phyloP scores from a whole-genome alignment of 2,888 invertebrate genomes.

The Nephrotoma flavescens region DNA sequence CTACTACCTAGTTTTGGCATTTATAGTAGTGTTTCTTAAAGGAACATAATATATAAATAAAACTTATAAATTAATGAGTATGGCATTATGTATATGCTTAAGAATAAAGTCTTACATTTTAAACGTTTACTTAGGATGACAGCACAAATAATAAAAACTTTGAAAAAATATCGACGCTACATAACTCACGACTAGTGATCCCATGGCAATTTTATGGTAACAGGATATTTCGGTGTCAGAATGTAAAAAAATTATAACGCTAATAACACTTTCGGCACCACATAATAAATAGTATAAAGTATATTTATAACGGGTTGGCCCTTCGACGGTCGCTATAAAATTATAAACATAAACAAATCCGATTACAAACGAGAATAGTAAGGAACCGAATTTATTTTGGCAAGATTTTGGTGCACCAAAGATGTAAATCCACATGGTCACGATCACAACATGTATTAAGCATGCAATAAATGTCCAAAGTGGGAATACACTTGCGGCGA shows the following conservation, averaged over 20 bases:
- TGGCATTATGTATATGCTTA: background rate
- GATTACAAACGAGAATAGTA: constrained; percentile 54
- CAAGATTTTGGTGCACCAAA: constrained; percentile 53
- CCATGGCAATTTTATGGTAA: background rate
- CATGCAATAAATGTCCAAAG: constrained; percentile 48
- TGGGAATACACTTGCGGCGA: constrained; percentile 59
- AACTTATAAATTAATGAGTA: background rate
- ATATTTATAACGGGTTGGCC: constrained; percentile 58
- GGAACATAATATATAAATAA: background rate
- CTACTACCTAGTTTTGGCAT: background rate
- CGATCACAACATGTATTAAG: constrained; percentile 53
- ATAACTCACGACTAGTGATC: background rate
- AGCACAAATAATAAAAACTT: background rate
- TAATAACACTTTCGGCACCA: constrained; percentile 50
- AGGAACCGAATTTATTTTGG: constrained; percentile 28
- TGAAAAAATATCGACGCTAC: background rate
- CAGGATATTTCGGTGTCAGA: background rate
- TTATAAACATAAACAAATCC: constrained; percentile 79
- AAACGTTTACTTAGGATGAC: background rate
- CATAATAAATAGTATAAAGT: constrained; percentile 51
- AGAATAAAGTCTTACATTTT: background rate
- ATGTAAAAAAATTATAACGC: constrained; percentile 24
- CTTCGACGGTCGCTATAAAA: constrained; percentile 68
- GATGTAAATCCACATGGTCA: constrained; percentile 58
- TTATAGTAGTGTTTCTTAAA: background rate